A percentile compares a stretch with the other conserved stretches of the same genome.
phyloP scores from a whole-genome alignment of 2,113 vertebrate genomes.

The Antidorcas marsupialis region DNA sequence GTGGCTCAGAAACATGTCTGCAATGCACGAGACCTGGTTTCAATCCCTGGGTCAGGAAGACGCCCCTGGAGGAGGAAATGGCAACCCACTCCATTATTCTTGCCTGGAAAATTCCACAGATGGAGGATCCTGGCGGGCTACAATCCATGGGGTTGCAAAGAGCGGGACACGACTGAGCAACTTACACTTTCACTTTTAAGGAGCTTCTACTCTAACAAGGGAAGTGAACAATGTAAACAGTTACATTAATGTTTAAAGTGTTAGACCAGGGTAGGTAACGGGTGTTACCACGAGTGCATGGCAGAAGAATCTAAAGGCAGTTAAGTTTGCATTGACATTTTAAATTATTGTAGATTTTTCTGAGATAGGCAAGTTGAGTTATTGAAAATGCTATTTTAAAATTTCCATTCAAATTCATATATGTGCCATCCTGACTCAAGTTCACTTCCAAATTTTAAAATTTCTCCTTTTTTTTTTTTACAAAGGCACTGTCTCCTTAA shows the following conservation, averaged over 20 bases:
- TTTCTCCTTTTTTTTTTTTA: not conserved
- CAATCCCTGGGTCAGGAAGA: not conserved
- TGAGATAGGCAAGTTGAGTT: not conserved
- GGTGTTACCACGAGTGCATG: not conserved
- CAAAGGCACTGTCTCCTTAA: not conserved
- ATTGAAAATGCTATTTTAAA: not conserved
- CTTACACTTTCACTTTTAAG: not conserved
- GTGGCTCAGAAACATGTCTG: not conserved
- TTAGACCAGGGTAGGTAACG: not conserved
- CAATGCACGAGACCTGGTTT: not conserved
- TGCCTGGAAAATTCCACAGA: not conserved
- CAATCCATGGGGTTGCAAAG: not conserved
- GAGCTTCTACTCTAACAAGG: not conserved
- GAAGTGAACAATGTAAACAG: not conserved
- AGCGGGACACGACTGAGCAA: accelerated
- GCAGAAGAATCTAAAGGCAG: not conserved
- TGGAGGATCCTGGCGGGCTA: not conserved
- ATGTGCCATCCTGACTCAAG: not conserved
- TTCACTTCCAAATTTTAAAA: not conserved
- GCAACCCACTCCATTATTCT: not conserved
- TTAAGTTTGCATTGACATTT: not conserved
- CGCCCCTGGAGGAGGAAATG: not conserved
- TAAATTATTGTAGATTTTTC: not conserved
- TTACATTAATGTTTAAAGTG: not conserved
- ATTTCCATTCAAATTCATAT: not conserved